Conservation (phyloP, 37 sponge, comb jelly and placozoan genomes). For the Tethya wilhelma region DNA sequence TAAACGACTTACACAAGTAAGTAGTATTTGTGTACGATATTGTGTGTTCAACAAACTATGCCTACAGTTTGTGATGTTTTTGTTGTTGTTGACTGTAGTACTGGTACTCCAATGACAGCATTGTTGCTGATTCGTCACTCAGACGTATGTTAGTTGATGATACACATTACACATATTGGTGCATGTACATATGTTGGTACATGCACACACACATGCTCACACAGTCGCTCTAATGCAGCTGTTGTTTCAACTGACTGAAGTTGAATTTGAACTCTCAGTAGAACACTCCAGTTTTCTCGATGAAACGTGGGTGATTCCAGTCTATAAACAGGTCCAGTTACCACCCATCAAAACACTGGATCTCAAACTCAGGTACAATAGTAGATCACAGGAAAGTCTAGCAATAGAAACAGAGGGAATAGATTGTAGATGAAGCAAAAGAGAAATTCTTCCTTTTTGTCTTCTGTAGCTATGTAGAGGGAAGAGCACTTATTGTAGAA, state of each 20-base stretch:
- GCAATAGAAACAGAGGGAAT: too few relatives aligned
- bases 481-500: constrained; percentile 48
- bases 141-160: constrained; percentile 32
- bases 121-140: constrained; percentile 42
- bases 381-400: background rate
- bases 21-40: background rate
- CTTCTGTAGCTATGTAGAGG: constrained; percentile 36
- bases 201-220: too few relatives aligned
- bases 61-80: background rate
- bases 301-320: constrained; percentile 79
- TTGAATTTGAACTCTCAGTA: constrained; percentile 57
- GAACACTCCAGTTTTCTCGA: constrained; percentile 73
- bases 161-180: constrained; percentile 11
- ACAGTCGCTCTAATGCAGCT: constrained; percentile 58
- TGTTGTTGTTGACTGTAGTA: constrained; percentile 30
- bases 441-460: background rate
- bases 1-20: constrained; percentile 50
- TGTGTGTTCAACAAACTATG: constrained; percentile 15
- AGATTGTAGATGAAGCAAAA: too few relatives aligned
- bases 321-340: constrained; percentile 11
- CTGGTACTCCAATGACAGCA: constrained; percentile 63
- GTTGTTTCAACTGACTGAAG: constrained; percentile 74
- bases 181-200: background rate
- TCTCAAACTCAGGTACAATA: constrained; percentile 39
- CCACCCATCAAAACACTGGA: constrained; percentile 67